Percentiles rank a stretch among this genome's conserved stretches.
These are phyloP conservation scores for Leptopilina syphax DNA, from an alignment of 2,888 invertebrate genomes.

Conservation along the genomic window DNA sequence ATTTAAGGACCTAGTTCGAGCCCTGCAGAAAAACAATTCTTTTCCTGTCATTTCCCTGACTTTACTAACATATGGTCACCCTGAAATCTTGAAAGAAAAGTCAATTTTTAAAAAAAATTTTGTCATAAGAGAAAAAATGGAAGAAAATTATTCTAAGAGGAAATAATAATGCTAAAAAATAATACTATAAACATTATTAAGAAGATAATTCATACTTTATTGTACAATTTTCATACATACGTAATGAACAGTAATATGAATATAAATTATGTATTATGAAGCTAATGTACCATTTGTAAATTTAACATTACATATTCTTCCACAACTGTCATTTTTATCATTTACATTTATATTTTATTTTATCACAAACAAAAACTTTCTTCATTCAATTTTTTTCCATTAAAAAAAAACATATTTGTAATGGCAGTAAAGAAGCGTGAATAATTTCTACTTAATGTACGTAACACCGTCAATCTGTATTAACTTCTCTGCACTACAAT, in stretches of 20 bases:
- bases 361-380: slow-evolving; percentile 1
- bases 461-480: not conserved
- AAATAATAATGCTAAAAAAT: not conserved
- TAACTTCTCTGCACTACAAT: no score
- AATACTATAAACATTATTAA: not conserved
- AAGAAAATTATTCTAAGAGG: not conserved
- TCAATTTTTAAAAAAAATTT: no score
- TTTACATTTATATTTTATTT: slow-evolving; percentile 1
- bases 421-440: not conserved
- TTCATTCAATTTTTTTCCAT: not conserved
- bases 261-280: not conserved
- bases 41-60: no score
- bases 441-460: not conserved
- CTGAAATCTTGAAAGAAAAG: no score
- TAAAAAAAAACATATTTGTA: not conserved
- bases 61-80: no score
- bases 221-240: slow-evolving; percentile 4
- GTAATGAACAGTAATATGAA: slow-evolving; percentile 13
- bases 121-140: not conserved
- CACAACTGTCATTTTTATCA: not conserved
- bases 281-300: not conserved
- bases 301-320: not conserved
- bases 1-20: no score
- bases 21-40: no score
- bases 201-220: slow-evolving; percentile 20